Percentiles rank a stretch among this genome's conserved stretches.
These are phyloP conservation scores for Brachionus asplanchnoidis DNA, from an alignment of 1,140 invertebrate species.

Conservation along the genomic window DNA sequence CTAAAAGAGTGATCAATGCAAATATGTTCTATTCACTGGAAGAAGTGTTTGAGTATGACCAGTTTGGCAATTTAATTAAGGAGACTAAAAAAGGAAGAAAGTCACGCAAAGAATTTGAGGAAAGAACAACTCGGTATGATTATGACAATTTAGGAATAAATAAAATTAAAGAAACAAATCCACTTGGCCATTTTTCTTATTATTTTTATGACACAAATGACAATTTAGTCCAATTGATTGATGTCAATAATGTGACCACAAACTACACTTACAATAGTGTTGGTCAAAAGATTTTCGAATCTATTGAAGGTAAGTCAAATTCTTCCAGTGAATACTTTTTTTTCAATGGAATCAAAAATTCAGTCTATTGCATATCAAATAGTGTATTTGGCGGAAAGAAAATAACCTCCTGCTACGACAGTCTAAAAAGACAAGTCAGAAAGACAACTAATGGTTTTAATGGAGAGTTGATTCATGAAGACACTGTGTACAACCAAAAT, in stretches of 20 bases:
- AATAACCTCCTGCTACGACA: neutral
- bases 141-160: slow-evolving; percentile 16
- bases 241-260: neutral
- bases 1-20: neutral
- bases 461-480: neutral
- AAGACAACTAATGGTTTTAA: slow-evolving; percentile 11
- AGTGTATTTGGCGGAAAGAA: neutral
- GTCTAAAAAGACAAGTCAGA: neutral
- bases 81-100: neutral
- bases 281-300: neutral
- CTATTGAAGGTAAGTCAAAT: slow-evolving; percentile 1
- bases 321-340: neutral
- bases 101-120: neutral
- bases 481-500: slow-evolving; percentile 2
- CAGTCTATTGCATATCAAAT: slow-evolving; percentile 15
- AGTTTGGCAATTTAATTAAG: slow-evolving; percentile 1
- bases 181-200: neutral
- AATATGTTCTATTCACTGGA: slow-evolving; percentile 5
- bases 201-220: slow-evolving; percentile 11
- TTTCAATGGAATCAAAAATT: neutral
- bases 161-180: slow-evolving; percentile 16
- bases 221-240: neutral
- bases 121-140: neutral
- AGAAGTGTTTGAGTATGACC: slow-evolving; percentile 4
- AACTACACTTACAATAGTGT: neutral